Conservation (phyloP, 2,113 vertebrate species). For the Stercorarius parasiticus region DNA sequence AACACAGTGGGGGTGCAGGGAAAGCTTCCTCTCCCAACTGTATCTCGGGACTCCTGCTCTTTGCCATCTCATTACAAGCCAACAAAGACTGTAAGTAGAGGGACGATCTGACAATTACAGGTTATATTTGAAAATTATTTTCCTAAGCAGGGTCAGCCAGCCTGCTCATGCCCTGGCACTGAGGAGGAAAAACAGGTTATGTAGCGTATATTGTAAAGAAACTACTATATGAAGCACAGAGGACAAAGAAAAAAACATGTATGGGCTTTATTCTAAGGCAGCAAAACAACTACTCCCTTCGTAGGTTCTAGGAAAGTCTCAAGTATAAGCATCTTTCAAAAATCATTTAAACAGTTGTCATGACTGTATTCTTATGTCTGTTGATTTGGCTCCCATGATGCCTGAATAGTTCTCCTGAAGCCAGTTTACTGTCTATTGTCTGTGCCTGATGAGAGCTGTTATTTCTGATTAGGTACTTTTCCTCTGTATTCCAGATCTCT, state of each 20-base stretch:
- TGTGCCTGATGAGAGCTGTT: background rate
- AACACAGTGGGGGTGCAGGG: background rate
- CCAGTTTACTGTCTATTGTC: constrained; percentile 28
- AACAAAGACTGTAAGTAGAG: background rate
- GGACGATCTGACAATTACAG: background rate
- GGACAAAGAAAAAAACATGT: background rate
- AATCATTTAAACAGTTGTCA: constrained; percentile 1
- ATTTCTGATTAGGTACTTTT: background rate
- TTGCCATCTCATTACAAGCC: background rate
- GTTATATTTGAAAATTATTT: background rate
- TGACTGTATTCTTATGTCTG: background rate
- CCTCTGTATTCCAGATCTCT: background rate
- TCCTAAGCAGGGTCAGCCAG: background rate
- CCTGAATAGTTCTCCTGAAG: background rate
- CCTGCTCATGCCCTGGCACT: background rate
- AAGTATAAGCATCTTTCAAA: background rate
- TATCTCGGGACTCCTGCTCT: background rate
- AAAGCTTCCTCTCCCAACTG: background rate
- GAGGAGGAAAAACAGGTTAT: background rate
- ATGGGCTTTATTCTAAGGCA: background rate
- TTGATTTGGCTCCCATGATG: background rate
- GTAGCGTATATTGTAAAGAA: background rate
- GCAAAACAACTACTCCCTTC: background rate
- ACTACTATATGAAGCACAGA: background rate
- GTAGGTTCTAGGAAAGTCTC: background rate